Percentiles rank a stretch among this genome's conserved stretches.
phyloP scores from a whole-genome alignment of 2,113 vertebrate species.

The Callipepla squamata region DNA sequence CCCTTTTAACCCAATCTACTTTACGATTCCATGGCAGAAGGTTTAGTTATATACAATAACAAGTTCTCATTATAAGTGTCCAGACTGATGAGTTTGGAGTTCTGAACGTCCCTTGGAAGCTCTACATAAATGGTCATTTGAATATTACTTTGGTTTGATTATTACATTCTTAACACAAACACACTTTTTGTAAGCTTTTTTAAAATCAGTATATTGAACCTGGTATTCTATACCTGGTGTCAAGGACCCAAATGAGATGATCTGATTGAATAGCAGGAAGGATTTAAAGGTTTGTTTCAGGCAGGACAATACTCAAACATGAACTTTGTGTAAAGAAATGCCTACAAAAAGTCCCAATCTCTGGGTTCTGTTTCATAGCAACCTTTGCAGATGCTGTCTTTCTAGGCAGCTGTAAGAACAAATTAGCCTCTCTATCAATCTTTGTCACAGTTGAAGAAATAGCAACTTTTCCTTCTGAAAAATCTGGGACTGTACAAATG shows the following conservation, averaged over 20 bases:
- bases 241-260: accelerated
- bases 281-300: neutral
- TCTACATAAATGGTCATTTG: neutral
- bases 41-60: neutral
- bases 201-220: neutral
- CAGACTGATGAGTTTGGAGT: neutral
- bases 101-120: neutral
- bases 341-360: neutral
- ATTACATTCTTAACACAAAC: neutral
- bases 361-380: neutral
- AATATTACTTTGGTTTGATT: neutral
- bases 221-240: neutral
- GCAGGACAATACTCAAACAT: neutral
- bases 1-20: too few relatives aligned
- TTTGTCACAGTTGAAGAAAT: neutral
- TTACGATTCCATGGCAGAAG: neutral
- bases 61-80: neutral
- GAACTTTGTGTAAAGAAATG: neutral
- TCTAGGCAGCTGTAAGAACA: neutral
- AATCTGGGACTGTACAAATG: neutral
- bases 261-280: neutral
- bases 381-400: neutral
- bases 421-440: neutral
- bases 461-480: neutral
- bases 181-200: neutral